phyloP scores from a whole-genome alignment of 2,113 vertebrate species.

The Podilymbus podiceps region DNA sequence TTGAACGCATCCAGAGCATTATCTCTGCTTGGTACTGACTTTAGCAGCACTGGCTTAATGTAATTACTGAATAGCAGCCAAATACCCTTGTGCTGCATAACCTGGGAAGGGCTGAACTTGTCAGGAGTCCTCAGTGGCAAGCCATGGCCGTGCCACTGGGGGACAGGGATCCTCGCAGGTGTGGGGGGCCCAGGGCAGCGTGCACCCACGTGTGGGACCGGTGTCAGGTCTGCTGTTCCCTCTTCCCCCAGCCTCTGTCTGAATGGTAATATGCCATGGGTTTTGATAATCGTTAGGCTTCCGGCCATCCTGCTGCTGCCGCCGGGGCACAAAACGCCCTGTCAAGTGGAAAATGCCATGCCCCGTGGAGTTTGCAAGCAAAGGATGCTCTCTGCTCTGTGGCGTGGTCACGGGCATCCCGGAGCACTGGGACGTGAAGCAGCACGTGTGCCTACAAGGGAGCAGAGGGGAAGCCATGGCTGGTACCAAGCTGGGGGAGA shows the following conservation, averaged over 20 bases:
- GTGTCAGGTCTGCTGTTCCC: background rate
- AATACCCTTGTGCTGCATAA: background rate
- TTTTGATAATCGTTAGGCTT: accelerated
- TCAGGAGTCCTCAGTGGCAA: background rate
- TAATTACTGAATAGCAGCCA: slow-evolving; percentile 63
- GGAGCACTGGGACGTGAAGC: background rate
- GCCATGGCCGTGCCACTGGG: accelerated
- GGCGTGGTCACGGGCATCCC: accelerated
- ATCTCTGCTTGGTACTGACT: slow-evolving; percentile 53
- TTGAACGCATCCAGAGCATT: slow-evolving; percentile 44
- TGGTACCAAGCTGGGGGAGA: accelerated
- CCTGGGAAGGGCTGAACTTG: background rate
- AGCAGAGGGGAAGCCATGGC: background rate
- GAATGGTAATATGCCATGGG: accelerated
- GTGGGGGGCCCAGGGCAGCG: background rate
- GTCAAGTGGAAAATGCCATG: background rate
- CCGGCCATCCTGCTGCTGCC: background rate
- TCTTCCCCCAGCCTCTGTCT: background rate
- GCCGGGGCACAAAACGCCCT: accelerated
- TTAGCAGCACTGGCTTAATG: slow-evolving; percentile 49
- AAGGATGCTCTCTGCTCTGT: background rate
- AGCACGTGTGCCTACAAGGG: accelerated
- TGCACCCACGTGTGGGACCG: accelerated
- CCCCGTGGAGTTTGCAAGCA: background rate
- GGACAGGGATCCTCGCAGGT: background rate